Evolutionary conservation across 2,888 invertebrate genomes (phyloP).

Genomic region (Acleris literana): DNA sequence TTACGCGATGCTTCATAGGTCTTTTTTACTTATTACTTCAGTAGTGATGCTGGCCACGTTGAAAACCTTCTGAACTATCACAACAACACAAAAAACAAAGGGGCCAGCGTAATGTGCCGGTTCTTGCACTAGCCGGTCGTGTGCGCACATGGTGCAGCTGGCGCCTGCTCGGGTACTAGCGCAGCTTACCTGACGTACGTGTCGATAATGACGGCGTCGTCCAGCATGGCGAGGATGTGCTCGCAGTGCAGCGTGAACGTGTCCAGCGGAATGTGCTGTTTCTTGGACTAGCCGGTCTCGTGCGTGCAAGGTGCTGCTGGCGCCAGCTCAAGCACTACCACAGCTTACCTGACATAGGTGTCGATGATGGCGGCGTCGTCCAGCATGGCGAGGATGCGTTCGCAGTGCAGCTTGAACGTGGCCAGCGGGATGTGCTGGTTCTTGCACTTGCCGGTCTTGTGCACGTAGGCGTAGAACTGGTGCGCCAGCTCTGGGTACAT

Average conservation of each 20-base stretch:
- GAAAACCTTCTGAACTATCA: slow-evolving; percentile 42
- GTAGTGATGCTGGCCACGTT: no score
- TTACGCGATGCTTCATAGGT: no score
- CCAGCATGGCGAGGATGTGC: slow-evolving; percentile 81
- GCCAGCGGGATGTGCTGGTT: slow-evolving; percentile 85
- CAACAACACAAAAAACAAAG: slow-evolving; percentile 69
- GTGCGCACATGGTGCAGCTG: slow-evolving; percentile 63
- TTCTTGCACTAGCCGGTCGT: slow-evolving; percentile 84
- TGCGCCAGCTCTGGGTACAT: slow-evolving; percentile 88
- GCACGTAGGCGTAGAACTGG: slow-evolving; percentile 87
- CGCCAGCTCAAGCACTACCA: no score
- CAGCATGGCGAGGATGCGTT: slow-evolving; percentile 83
- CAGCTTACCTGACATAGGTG: slow-evolving; percentile 84
- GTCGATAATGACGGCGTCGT: slow-evolving; percentile 85
- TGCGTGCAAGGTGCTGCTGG: slow-evolving; percentile 51
- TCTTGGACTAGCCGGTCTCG: slow-evolving; percentile 83
- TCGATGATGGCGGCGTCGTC: slow-evolving; percentile 85
- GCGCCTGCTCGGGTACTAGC: no score
- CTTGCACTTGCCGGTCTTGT: slow-evolving; percentile 83
- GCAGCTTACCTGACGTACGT: slow-evolving; percentile 84
- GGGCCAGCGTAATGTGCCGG: slow-evolving; percentile 83
- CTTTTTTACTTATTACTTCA: no score
- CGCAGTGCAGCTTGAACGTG: slow-evolving; percentile 89
- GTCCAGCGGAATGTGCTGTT: slow-evolving; percentile 84
- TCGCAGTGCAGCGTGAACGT: slow-evolving; percentile 90